Percentiles rank a stretch among this genome's conserved stretches.
Conservation (phyloP, 2,888 invertebrate species). For the Ophion slaviceki region DNA sequence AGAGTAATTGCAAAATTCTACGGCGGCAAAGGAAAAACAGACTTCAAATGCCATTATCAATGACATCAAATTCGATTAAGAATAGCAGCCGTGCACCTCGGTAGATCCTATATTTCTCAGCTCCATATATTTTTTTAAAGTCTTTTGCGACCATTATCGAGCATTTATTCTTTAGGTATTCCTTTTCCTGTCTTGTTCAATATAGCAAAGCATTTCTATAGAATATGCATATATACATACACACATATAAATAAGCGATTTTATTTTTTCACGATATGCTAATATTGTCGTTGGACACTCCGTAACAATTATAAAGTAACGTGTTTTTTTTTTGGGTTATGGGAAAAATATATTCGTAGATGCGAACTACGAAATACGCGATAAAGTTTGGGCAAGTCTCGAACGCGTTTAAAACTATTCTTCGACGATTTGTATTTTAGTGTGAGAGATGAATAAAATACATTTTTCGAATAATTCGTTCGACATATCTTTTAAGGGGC, state of each 20-base stretch:
- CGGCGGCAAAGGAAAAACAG: slow-evolving; percentile 27
- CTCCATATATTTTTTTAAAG: slow-evolving; percentile 20
- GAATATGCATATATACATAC: neutral
- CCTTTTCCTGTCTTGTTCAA: neutral
- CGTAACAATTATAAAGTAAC: slow-evolving; percentile 5
- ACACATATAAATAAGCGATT: slow-evolving; percentile 4
- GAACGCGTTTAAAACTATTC: slow-evolving; percentile 41
- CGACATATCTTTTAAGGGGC: neutral
- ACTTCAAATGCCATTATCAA: slow-evolving; percentile 40
- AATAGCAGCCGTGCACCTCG: slow-evolving; percentile 30
- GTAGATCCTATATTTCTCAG: slow-evolving; percentile 8
- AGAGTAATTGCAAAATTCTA: slow-evolving; percentile 19
- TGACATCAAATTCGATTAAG: slow-evolving; percentile 22
- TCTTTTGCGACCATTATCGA: slow-evolving; percentile 61
- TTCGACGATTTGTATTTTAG: slow-evolving; percentile 47
- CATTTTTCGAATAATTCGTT: slow-evolving; percentile 11
- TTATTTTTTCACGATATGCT: slow-evolving; percentile 19
- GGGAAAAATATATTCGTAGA: slow-evolving; percentile 15
- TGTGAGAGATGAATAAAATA: slow-evolving; percentile 40
- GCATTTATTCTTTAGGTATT: slow-evolving; percentile 60
- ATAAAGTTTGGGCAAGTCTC: slow-evolving; percentile 27
- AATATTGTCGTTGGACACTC: slow-evolving; percentile 16
- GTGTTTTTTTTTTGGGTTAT: slow-evolving; percentile 28
- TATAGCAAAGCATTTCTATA: neutral
- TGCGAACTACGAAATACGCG: neutral